These are phyloP conservation scores for Teleogryllus occipitalis DNA, from an alignment of 1,140 invertebrate genomes.

Conservation along the genomic window DNA sequence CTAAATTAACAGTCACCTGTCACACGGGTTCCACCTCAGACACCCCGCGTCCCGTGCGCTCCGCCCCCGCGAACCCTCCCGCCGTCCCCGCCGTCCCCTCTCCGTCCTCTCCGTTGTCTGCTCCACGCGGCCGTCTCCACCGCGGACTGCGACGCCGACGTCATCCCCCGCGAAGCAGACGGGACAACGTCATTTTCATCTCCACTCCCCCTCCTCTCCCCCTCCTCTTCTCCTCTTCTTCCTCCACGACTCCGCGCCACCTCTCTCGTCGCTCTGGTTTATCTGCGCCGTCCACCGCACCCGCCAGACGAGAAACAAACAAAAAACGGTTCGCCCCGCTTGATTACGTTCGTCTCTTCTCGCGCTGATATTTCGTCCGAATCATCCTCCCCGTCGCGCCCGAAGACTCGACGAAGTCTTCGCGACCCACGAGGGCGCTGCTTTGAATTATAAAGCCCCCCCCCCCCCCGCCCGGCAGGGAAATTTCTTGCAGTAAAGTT, in stretches of 20 bases:
- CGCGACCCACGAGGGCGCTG: background rate
- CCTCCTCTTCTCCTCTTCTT: background rate
- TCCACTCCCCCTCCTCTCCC: background rate
- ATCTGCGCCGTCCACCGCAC: background rate
- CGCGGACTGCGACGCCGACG: background rate
- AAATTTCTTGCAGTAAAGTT: constrained; percentile 1
- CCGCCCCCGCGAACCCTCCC: background rate
- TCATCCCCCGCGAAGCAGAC: background rate
- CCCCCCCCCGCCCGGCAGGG: background rate
- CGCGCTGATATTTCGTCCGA: background rate
- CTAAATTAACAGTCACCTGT: constrained; percentile 35
- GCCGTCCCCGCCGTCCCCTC: too few species aligned
- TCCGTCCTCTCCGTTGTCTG: too few species aligned
- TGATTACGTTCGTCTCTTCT: background rate
- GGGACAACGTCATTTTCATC: constrained; percentile 12
- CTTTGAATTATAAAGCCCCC: background rate
- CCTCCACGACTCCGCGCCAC: background rate
- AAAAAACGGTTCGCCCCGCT: background rate
- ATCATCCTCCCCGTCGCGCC: background rate
- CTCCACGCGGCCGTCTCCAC: background rate
- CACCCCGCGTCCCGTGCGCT: constrained; percentile 1
- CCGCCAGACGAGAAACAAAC: background rate
- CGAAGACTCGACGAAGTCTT: background rate
- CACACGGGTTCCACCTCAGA: constrained; percentile 27
- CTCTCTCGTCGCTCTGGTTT: background rate